A percentile compares a stretch with the other conserved stretches of the same genome.
Conservation (phyloP, 2,888 invertebrate species). For the Lycocerus yunnanus region DNA sequence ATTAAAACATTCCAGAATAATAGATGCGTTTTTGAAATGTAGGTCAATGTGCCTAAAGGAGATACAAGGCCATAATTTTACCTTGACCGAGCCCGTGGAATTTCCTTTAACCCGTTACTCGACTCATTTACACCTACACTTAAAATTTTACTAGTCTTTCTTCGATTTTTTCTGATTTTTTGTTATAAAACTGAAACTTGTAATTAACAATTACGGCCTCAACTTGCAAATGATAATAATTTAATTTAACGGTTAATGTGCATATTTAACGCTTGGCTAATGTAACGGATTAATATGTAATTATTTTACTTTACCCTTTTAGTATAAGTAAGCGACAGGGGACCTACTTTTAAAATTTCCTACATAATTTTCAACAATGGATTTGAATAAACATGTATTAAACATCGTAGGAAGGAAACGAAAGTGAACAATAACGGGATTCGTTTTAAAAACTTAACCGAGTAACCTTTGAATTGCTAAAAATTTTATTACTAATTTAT, state of each 20-base stretch:
- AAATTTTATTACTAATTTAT: not conserved
- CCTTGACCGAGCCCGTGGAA: slow-evolving; percentile 40
- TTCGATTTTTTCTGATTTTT: not conserved
- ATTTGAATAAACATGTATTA: not conserved
- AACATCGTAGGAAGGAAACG: not conserved
- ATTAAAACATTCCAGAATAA: slow-evolving; percentile 8
- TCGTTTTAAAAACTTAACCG: slow-evolving; percentile 2
- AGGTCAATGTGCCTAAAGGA: slow-evolving; percentile 34
- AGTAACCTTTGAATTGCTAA: not conserved
- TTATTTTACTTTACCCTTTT: not conserved
- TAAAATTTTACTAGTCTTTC: not conserved
- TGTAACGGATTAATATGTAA: slow-evolving; percentile 2
- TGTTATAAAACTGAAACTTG: not conserved
- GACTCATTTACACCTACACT: slow-evolving; percentile 22
- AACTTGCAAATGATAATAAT: not conserved
- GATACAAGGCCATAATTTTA: slow-evolving; percentile 42
- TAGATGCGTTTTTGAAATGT: slow-evolving; percentile 24
- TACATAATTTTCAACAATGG: not conserved
- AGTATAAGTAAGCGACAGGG: not conserved
- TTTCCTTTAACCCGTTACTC: slow-evolving; percentile 23
- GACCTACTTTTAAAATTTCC: not conserved
- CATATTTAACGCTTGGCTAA: not conserved
- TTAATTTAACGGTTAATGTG: slow-evolving; percentile 1
- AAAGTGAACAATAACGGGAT: slow-evolving; percentile 19
- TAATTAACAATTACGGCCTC: not conserved